These are phyloP conservation scores for Pseudorasbora parva DNA, from an alignment of 2,113 vertebrate genomes.

Conservation along the genomic window DNA sequence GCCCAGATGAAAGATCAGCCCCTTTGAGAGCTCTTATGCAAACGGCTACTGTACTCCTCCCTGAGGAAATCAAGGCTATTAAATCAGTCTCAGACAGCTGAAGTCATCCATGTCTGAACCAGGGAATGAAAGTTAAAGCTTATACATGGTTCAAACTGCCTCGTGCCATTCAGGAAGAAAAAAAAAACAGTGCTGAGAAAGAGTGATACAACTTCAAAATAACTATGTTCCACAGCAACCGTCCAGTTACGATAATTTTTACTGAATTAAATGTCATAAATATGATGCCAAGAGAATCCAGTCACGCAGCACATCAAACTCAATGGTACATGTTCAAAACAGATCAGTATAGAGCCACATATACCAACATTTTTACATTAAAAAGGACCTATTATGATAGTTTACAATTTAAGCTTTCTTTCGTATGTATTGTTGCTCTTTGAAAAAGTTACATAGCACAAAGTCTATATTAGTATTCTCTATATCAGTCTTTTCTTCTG, in stretches of 20 bases:
- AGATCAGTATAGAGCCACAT: too few species aligned
- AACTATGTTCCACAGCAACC: conserved; percentile 2
- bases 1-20: conserved; percentile 14
- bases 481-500: too few species aligned
- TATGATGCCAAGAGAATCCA: neutral
- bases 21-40: conserved; percentile 11
- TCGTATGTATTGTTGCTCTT: too few species aligned
- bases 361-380: too few species aligned
- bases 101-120: conserved; percentile 54
- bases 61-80: conserved; percentile 57
- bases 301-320: too few species aligned
- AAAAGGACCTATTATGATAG: too few species aligned
- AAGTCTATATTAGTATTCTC: too few species aligned
- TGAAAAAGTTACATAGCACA: too few species aligned
- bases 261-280: neutral
- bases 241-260: neutral
- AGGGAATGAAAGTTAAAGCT: conserved; percentile 45
- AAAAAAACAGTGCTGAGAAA: conserved; percentile 42
- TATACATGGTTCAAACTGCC: conserved; percentile 47
- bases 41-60: conserved; percentile 44
- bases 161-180: conserved; percentile 44
- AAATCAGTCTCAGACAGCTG: conserved; percentile 53
- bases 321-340: too few species aligned
- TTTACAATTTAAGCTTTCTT: too few species aligned
- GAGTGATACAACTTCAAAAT: neutral